Evolutionary conservation across 1,140 invertebrate genomes (phyloP).

Genomic region (Psilanteris sp.): DNA sequence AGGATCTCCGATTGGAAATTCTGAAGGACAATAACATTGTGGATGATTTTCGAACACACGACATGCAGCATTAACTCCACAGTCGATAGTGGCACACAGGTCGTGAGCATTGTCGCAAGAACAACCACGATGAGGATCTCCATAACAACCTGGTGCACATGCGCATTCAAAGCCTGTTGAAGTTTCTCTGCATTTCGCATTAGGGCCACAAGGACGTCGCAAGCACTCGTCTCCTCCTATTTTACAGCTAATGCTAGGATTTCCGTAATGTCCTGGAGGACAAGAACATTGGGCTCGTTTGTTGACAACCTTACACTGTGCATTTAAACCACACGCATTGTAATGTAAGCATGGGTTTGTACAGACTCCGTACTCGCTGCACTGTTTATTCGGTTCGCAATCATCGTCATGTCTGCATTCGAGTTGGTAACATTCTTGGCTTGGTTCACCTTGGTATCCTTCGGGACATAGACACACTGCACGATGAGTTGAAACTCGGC

Average conservation of each 20-base stretch:
- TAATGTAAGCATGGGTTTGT: slow-evolving; percentile 90
- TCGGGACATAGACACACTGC: slow-evolving; percentile 92
- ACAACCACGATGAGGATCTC: slow-evolving; percentile 89
- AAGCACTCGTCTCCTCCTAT: slow-evolving; percentile 85
- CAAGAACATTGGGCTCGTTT: slow-evolving; percentile 90
- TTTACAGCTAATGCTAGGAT: slow-evolving; percentile 89
- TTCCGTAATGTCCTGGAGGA: slow-evolving; percentile 91
- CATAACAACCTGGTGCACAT: slow-evolving; percentile 88
- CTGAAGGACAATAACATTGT: slow-evolving; percentile 90
- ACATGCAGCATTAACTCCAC: slow-evolving; percentile 91
- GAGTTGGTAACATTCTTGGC: slow-evolving; percentile 85
- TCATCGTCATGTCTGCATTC: slow-evolving; percentile 89
- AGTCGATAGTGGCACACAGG: slow-evolving; percentile 86
- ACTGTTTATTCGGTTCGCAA: slow-evolving; percentile 88
- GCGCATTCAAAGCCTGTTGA: slow-evolving; percentile 86
- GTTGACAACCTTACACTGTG: slow-evolving; percentile 90
- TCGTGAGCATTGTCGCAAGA: slow-evolving; percentile 83
- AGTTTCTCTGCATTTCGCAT: slow-evolving; percentile 88
- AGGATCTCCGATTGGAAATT: slow-evolving; percentile 90
- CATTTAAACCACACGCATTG: slow-evolving; percentile 89
- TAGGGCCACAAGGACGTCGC: slow-evolving; percentile 90
- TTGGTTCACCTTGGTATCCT: slow-evolving; percentile 89
- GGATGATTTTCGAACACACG: slow-evolving; percentile 84
- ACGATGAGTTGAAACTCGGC: slow-evolving; percentile 86
- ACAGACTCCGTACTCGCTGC: slow-evolving; percentile 86